Base-by-base conservation (phyloP, 2,888 invertebrate genomes). In the Amiota minor region DNA sequence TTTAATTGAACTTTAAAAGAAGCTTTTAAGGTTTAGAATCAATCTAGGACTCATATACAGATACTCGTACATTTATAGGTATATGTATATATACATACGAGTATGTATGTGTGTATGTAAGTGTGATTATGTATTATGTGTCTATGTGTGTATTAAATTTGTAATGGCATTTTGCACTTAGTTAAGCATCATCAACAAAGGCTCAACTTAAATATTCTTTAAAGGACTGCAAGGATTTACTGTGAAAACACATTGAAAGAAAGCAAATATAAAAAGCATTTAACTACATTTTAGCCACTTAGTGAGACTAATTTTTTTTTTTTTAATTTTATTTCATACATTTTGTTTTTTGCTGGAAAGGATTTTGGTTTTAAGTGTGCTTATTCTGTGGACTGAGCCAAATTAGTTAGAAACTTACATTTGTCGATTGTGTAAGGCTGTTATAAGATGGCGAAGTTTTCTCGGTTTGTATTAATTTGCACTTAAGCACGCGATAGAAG, bases 391-490 rank as follows among this genome's bases (percentile, higher is more conserved):
- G 35, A 35, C 6, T 18, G 35, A 16, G 35, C 35, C 35, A 50
- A 46, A 73, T 35, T 35, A 35, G 35, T 35, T 35, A 6, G 35
- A 1, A 35, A 87, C 88, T 87, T 88, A 87, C 87, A 78, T 88
- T 84, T 75, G 88, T 83, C 70, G 88, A 88, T 75, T 86, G 86
- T 65, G 84, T 76, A 72, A 82, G 77, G 79, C 88, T 86, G 81
- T 85, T 85, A 79, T 85, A 83, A 70, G 87, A 87, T 65, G 87
- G 87, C 76, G 87, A 83, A 61, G 82, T 79, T 77, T 83, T 86
- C 80, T 88, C 88, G 74, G 80, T 77, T 81, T 80, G 83, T 76
- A 88, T 80, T 77, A 88, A 80, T 80, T 88, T 87, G 77, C 83
- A 82, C 88, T 87, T 78, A 16, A 45, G 62, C 45, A 47, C 35